Evolutionary conservation across 2,888 invertebrate genomes (phyloP).

Genomic region (Pegoplata infirma): DNA sequence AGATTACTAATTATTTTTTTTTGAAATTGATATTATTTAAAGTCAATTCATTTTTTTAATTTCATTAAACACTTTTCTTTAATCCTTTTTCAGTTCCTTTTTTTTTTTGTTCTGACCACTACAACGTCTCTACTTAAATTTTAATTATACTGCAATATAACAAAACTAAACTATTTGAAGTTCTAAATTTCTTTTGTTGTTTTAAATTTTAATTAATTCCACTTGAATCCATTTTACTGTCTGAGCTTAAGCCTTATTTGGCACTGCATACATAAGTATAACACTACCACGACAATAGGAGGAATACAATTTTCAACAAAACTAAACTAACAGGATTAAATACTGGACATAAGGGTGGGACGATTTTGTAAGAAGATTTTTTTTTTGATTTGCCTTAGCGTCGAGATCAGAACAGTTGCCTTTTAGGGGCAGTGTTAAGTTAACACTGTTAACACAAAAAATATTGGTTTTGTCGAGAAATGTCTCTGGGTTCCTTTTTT

Average conservation of each 20-base stretch:
- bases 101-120: not conserved
- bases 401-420: too few relatives aligned
- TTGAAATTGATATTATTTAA: too few relatives aligned
- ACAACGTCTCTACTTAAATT: slow-evolving; percentile 6
- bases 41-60: too few relatives aligned
- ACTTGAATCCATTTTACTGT: slow-evolving; percentile 46
- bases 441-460: too few relatives aligned
- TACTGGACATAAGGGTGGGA: not conserved
- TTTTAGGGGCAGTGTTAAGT: too few relatives aligned
- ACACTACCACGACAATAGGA: not conserved
- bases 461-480: too few relatives aligned
- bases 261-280: slow-evolving; percentile 2
- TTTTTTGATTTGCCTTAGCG: too few relatives aligned
- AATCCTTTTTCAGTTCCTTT: too few relatives aligned
- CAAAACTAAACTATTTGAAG: slow-evolving; percentile 1
- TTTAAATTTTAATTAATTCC: slow-evolving; percentile 59
- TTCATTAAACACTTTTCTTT: too few relatives aligned
- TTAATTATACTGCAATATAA: slow-evolving; percentile 47
- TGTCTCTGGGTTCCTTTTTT: too few relatives aligned
- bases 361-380: too few relatives aligned
- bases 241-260: slow-evolving; percentile 52
- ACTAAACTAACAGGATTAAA: slow-evolving; percentile 57
- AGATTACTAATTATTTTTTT: too few relatives aligned
- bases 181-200: slow-evolving; percentile 25
- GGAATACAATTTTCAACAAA: slow-evolving; percentile 23